Evolutionary conservation across 2,113 vertebrate species (phyloP), one percentile per base, ranked within the genome.

Genomic region (Ictalurus punctatus): DNA sequence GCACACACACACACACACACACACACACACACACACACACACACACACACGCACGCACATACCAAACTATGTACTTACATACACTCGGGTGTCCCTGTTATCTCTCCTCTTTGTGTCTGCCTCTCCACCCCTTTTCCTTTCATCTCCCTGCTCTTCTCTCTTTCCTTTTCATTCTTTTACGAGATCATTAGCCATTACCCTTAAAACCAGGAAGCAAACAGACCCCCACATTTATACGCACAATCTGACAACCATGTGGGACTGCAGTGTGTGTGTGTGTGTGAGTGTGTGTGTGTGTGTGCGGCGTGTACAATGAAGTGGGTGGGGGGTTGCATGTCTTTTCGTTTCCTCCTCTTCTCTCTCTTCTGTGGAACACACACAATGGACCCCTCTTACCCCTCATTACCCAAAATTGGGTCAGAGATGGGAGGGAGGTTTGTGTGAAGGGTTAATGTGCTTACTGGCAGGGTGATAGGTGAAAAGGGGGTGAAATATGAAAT

Each of bases 371-470:
- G 73, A 65, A 34, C 37, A 63, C 61, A 61, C 78, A 89, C 61
- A 89, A 84, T 82, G 88, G 83, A 89, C 56, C 69, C 92, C 92
- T 91, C 93, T 95, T 92, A 93, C 93, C 92, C 92, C 88, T 92
- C 90, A 92, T 92, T 84, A 92, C 91, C 91, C 81, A 93, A 91
- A 96, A 93, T 89, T 95, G 95, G 95, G 95, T 95, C 96, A 96
- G 67, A 92, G 93, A 90, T 91, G 92, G 91, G 92, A 92, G 93
- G 87, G 92, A 91, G 86, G 74, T 86, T 90, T 69, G 87, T 89
- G 59, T 86, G 59, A 56, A 78, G 86, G 90, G 87, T 81, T 89
- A 63, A 87, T 86, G 86, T 63, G 74, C 85, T 82, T 63, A 79
- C 63, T 56, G 59, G 61, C 67, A 81, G 37, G 61, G 80, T 81